A percentile compares a stretch with the other conserved stretches of the same genome.
Evolutionary conservation across 2,888 invertebrate species (phyloP).

Genomic region (Suillia variegata): DNA sequence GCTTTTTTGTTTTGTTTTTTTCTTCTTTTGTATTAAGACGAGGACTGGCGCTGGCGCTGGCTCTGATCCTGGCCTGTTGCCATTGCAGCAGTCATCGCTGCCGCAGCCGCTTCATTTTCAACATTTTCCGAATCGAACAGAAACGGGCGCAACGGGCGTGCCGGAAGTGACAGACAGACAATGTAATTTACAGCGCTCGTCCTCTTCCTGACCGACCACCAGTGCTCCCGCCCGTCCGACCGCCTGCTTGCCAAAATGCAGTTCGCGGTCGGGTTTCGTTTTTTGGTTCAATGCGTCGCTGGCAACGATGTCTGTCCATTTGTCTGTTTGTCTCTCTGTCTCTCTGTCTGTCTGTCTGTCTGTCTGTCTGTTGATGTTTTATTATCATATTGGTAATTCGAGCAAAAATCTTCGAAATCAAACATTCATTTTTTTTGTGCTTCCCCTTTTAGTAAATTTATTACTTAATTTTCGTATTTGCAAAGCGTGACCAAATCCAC

Average conservation of each 20-base stretch:
- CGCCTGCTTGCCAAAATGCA: background rate
- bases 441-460: too few relatives aligned
- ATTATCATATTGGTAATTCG: constrained; percentile 5
- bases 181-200: constrained; percentile 42
- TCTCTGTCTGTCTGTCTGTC: too few relatives aligned
- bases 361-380: too few relatives aligned
- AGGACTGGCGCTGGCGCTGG: constrained; percentile 2
- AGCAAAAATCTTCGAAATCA: background rate
- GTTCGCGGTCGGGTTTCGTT: constrained; percentile 29
- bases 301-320: too few relatives aligned
- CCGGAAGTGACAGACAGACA: constrained; percentile 37
- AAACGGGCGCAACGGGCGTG: constrained; percentile 18
- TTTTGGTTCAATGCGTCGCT: constrained; percentile 14
- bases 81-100: background rate
- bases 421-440: too few relatives aligned
- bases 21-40: too few relatives aligned
- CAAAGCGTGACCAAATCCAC: background rate
- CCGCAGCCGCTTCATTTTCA: constrained; percentile 23
- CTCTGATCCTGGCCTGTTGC: too few relatives aligned
- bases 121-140: too few relatives aligned
- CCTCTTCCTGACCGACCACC: too few relatives aligned
- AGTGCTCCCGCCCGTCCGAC: constrained; percentile 21
- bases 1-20: too few relatives aligned
- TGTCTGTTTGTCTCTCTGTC: too few relatives aligned
- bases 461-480: constrained; percentile 35